Base-by-base conservation (phyloP, 2,888 invertebrate genomes). In the Archips crataeganus region DNA sequence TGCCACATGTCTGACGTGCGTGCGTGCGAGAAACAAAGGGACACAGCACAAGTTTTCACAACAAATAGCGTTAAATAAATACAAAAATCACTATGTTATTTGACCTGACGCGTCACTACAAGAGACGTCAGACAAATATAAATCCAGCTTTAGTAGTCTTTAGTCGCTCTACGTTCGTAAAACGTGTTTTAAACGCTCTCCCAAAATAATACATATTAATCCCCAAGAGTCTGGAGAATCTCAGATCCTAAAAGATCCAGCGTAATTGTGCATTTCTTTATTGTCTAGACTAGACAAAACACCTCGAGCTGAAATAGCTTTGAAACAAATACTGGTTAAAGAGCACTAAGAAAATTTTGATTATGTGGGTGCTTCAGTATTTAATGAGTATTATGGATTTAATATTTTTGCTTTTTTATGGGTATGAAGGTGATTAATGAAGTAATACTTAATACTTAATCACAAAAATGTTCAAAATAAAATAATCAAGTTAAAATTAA, bases 271-370 rank as follows among this genome's bases (percentile, higher is more conserved):
- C 64, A 47, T 49, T 49, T 34, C 49, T 62, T 23, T n/a, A 42
- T 49, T 23, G 64, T 65, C 64, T 65, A 65, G 64, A 65, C 49
- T 65, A 65, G 64, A 65, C 49, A 13, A 49, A 65, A 13, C 36
- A 65, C 49, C 64, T 49, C n/a, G n/a, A 49, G 64, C 64, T 54
- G 0, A 13, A 23, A 2, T 23, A 13, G n/a, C 64, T 36, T 34
- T 6, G 8, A 15, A 49, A 62, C 6, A 8, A 60, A 45, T 0
- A 45, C 42, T 54, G 2, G 2, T 42, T 23, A 23, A 45, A 45
- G 54, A 54, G 23, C 54, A 23, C 54, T 54, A 23, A 9, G 23
- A 54, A 54, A 23, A 54, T 23, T 54, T 54, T 23, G 54, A 54
- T 54, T 23, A 23, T 54, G 23, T 2, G 54, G 54, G 8, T 54